Percentiles rank a stretch among this genome's conserved stretches.
Conservation (phyloP, 2,797 vertebrate genomes). For the Phoeniculus purpureus region DNA sequence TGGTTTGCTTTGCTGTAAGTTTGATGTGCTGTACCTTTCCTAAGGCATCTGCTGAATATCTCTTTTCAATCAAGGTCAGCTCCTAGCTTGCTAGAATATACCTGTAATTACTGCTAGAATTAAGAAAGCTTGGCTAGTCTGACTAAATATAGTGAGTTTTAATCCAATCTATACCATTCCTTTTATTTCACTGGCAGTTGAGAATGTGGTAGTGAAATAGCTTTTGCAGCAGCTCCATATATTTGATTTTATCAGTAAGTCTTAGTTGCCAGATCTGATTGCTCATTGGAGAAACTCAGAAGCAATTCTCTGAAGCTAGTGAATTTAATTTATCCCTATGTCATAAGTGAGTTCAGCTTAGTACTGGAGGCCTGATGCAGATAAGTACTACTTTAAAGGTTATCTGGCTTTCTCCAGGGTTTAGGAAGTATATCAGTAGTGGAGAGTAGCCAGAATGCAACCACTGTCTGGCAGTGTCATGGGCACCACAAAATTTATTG, state of each 20-base stretch:
- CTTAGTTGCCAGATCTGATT: constrained; percentile 37
- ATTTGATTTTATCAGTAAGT: constrained; percentile 56
- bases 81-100: constrained; percentile 24
- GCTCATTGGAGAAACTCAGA: constrained; percentile 44
- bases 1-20: constrained; percentile 1
- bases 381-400: constrained; percentile 25
- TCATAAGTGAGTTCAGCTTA: constrained; percentile 12
- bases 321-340: constrained; percentile 43
- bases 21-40: not conserved
- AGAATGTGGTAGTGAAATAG: constrained; percentile 29
- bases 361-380: constrained; percentile 5
- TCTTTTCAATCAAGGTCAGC: constrained; percentile 37
- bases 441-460: not conserved
- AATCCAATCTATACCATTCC: constrained; percentile 25
- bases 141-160: not conserved
- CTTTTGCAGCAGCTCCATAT: constrained; percentile 29
- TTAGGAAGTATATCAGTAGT: not conserved
- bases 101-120: constrained; percentile 56
- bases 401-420: constrained; percentile 9
- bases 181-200: constrained; percentile 46
- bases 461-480: not conserved
- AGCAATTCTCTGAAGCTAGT: constrained; percentile 38
- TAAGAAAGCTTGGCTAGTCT: constrained; percentile 39
- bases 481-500: not conserved
- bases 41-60: constrained; percentile 10